Evolutionary conservation across 2,113 vertebrate genomes (phyloP).

Genomic region (Ochotona princeps): DNA sequence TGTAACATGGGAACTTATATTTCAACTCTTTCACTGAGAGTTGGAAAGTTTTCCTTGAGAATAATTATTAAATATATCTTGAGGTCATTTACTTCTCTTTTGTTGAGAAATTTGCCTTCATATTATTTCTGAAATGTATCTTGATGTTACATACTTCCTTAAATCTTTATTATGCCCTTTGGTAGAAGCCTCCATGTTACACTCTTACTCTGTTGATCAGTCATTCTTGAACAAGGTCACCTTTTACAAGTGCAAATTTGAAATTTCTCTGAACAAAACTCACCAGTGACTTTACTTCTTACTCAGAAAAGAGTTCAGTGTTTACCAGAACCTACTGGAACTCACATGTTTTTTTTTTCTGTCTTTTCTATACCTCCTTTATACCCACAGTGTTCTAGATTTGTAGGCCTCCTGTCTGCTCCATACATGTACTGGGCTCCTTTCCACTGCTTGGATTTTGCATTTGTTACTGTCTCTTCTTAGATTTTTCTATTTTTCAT

Average conservation of each 20-base stretch:
- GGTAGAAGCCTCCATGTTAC: background rate
- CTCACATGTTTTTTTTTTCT: background rate
- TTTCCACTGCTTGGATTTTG: background rate
- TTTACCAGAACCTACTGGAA: background rate
- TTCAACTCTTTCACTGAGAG: background rate
- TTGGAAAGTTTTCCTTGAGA: background rate
- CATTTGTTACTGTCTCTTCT: background rate
- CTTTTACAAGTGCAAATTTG: background rate
- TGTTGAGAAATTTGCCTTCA: background rate
- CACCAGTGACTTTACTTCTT: background rate
- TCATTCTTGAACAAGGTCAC: background rate
- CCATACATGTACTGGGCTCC: background rate
- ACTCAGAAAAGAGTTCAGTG: background rate
- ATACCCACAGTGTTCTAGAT: background rate
- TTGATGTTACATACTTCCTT: background rate
- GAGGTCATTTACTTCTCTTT: background rate
- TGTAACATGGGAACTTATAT: background rate
- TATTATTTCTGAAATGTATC: background rate
- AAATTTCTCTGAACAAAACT: background rate
- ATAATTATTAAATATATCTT: background rate
- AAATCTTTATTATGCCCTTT: background rate
- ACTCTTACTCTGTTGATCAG: background rate
- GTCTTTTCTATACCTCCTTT: background rate
- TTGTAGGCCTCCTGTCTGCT: background rate
- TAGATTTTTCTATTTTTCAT: background rate